Evolutionary conservation across 2,797 vertebrate species (phyloP).

Genomic region (Erithacus rubecula): DNA sequence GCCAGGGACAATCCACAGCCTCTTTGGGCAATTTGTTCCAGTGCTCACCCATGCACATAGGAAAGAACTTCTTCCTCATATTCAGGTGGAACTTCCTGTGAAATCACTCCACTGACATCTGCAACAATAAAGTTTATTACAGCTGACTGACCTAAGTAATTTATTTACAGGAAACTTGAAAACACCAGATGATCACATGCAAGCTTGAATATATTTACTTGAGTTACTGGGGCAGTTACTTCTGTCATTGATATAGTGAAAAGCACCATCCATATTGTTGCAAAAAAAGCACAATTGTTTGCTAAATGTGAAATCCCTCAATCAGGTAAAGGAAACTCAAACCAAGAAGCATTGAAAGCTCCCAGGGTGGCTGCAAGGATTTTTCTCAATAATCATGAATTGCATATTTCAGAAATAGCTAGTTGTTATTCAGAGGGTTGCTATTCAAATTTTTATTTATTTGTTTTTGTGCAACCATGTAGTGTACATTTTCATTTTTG

Average conservation of each 20-base stretch:
- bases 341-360: not conserved
- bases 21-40: not conserved
- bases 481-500: not conserved
- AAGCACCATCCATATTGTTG: not conserved
- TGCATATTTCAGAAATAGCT: not conserved
- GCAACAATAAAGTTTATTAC: not conserved
- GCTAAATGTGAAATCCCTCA: not conserved
- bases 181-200: fast-evolving
- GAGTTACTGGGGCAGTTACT: not conserved
- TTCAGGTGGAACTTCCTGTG: not conserved
- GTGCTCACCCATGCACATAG: not conserved
- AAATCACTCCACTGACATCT: not conserved
- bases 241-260: fast-evolving
- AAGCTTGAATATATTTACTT: not conserved
- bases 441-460: not conserved
- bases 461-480: not conserved
- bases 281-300: not conserved
- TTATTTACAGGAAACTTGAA: not conserved
- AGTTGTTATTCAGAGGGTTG: not conserved
- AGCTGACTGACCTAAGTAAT: not conserved
- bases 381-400: not conserved
- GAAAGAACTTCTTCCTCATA: not conserved
- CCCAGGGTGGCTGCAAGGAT: not conserved
- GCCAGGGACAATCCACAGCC: not conserved
- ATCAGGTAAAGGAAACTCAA: not conserved